Evolutionary conservation across 1,140 invertebrate species (phyloP), one percentile per base, ranked within the genome.

Genomic region (Trypoxylus dichotomus): DNA sequence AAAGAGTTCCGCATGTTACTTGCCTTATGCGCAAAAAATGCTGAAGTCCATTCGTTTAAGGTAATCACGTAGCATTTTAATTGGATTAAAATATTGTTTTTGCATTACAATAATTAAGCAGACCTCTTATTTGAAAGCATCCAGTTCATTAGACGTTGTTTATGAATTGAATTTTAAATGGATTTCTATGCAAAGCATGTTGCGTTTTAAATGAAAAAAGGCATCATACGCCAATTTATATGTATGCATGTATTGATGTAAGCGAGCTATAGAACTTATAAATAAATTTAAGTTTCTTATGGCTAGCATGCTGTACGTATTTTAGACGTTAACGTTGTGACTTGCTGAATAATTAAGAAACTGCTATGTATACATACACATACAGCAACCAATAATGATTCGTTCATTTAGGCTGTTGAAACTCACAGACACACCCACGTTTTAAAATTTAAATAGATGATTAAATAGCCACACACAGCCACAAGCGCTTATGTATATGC

Each of bases 51-150:
- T 68, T 68, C 27, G 11, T 68, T 27, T 68, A 68, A 68, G 60
- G 60, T 68, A 68, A 68, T 68, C 27, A 68, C 60, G 60, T 54
- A 68, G 6, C 21, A 7, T 68, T 29, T 68, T 68, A 68, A 68
- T 68, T 68, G 60, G 60, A 68, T 21, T 68, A 68, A 25, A 68
- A 68, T 68, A 68, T 68, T 68, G 27, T 25, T 25, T 54, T 68
- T 68, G 24, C 60, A 68, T 68, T 13, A 68, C 24, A 68, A 68
- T 68, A 68, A 68, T 29, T 68, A 27, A 68, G 60, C 11, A 10
- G 60, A 27, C 60, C 7, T 13, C 21, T 21, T 68, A 15, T 13
- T 68, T 68, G 27, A 68, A 24, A 24, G 8, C 11, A 68, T 68
- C 5, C 60, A 68, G 60, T 68, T 68, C 60, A 27, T 68, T 68